Base-by-base conservation (phyloP, 2,888 invertebrate genomes). In the Acleris sparsana region DNA sequence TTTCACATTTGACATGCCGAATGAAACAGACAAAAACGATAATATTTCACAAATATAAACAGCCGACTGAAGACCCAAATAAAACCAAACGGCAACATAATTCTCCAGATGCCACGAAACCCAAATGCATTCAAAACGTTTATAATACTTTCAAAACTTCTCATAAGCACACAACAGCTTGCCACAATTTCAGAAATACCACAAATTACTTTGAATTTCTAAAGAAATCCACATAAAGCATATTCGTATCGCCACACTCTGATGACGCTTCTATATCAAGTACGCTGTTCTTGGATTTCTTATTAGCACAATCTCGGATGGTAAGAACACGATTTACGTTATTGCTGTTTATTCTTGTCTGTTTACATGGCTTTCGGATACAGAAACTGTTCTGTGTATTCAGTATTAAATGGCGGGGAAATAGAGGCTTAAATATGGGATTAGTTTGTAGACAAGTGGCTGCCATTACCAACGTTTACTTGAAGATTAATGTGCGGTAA, bases 251-350 rank as follows among this genome's bases (percentile, higher is more conserved):
- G 60, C 46, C 33, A 52, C 53, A 48, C 55, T 71, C 75, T 75
- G 77, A 77, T 77, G 76, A 76, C 71, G 87, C 87, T 87, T 86
- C 18, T 11, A 20, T 16, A 1, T 55, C 20, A 4, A 20, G 20
- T 6, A 7, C 76, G 68, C 74, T 75, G 75, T 79, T 80, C 72
- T 82, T 76, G 79, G 72, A 82, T 86, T 86, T 86, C 80, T 83
- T 76, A 83, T 84, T 83, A 81, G 88, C 89, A 89, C 89, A 84
- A 83, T 82, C 76, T 84, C 80, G 84, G 87, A 88, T 86, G 88
- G 89, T 90, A 89, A 89, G 87, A 84, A 86, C 88, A 86, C 88
- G 81, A 87, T 80, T 85, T 85, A 77, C 80, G 83, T 85, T 83
- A 83, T 82, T 77, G 48, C 39, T 20, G 29, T 80, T 76, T 72